Evolutionary conservation across 2,113 vertebrate species (phyloP), one percentile per base, ranked within the genome.

Genomic region (Aplodontia rufa): DNA sequence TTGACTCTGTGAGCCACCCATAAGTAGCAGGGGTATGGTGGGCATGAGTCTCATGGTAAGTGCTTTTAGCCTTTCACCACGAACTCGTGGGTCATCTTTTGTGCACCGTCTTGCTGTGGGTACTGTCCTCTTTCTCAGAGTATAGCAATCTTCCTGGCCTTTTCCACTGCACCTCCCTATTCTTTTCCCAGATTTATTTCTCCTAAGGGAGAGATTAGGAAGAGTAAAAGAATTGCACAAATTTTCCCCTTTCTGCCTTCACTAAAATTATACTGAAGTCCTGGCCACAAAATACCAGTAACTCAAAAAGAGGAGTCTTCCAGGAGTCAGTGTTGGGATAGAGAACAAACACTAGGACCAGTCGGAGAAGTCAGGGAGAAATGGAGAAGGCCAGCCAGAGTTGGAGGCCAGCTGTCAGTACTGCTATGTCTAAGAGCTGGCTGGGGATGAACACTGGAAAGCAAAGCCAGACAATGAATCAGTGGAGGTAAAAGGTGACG

Each of bases 171-270:
- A 74, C 53, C 55, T 91, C 78, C 72, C 32, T 78, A 40, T 93
- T 94, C 22, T 72, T 84, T 84, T 37, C 53, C 78, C 53, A 78
- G 86, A 93, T 90, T 95, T 93, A 94, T 91, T 83, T 97, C 82
- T 95, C 90, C 91, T 89, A 17, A 37, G 62, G 55, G 79, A 86
- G 49, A 89, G 55, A 96, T 92, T 89, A 93, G 42, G 79, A 90
- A 91, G 51, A 92, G 95, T 89, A 83, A 91, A 94, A 91, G 53
- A 86, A 90, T 93, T 94, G 49, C 92, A 86, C 92, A 93, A 89
- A 12, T 69, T 79, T 91, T 85, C 74, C 74, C 68, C 30, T 60
- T 93, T 94, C 69, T 71, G 74, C 79, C 88, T 88, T 93, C 12
- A 0, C 90, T 96, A 90, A 93, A 96, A 97, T 95, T 87, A 79